Evolutionary conservation across 2,797 vertebrate genomes (phyloP), one percentile per base, ranked within the genome.

Genomic region (Cephalopachus bancanus): DNA sequence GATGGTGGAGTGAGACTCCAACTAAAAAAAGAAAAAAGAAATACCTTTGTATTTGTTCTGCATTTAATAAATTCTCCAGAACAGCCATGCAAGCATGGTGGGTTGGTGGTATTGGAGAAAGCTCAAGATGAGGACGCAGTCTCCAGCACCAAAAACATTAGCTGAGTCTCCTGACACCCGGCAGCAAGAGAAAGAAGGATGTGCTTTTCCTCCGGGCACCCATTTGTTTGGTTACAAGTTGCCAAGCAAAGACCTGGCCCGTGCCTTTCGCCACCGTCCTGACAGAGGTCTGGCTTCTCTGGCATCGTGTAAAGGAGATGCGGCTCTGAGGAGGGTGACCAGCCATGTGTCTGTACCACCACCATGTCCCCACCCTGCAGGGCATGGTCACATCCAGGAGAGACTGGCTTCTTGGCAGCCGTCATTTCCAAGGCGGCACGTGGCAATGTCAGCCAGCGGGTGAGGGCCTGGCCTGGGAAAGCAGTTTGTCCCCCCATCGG

Each of bases 101-200:
- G 71, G 51, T 30, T 96, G 93, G 71, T 93, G 91, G 75, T 89
- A 26, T 93, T 76, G 86, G 94, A 96, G 95, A 84, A 93, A 92
- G 44, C 59, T 86, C 84, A 80, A 91, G 86, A 94, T 78, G 89
- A 94, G 65, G 62, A 89, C n/a, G 15, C 30, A 83, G 85, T 80
- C 94, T 92, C 86, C 96, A 90, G 87, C 51, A 37, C 64, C 26
- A 53, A 89, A 74, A 83, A 44, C 85, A 76, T 71, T n/a, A 60
- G 60, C 15, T 1, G 1, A 19, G 60, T 72, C 78, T 86, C n/a
- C 67, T 83, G 51, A 74, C 0, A 7, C 75, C 28, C 33, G 64
- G 53, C 11, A 9, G 78, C 4, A 69, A 91, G 78, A 33, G 72
- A 37, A 37, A 37, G 44, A 64, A 85, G 53, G 53, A 33, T 51